Evolutionary conservation across 2,888 invertebrate genomes (phyloP).

Genomic region (Timema podura): DNA sequence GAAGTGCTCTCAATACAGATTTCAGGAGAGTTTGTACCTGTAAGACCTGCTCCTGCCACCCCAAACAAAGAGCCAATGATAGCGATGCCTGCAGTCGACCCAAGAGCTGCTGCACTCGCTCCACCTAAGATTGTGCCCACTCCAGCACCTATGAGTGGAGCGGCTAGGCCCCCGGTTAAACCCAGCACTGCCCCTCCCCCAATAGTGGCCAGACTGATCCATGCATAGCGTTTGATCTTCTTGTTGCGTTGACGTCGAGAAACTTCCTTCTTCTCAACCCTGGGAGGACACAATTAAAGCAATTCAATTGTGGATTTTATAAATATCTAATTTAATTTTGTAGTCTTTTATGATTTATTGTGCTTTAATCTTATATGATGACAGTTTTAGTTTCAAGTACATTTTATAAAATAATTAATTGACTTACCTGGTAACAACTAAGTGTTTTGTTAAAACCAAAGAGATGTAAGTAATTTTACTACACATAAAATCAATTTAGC

Average conservation of each 20-base stretch:
- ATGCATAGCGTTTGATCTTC: slow-evolving; percentile 56
- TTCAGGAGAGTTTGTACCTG: slow-evolving; percentile 42
- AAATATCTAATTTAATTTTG: too few relatives aligned
- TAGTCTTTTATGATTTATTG: too few relatives aligned
- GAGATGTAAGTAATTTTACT: too few relatives aligned
- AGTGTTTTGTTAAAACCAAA: too few relatives aligned
- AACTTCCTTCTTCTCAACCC: slow-evolving; percentile 50
- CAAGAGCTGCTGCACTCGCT: slow-evolving; percentile 47
- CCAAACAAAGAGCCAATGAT: slow-evolving; percentile 60
- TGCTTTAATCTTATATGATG: too few relatives aligned
- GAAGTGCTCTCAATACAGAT: neutral
- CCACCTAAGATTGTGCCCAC: slow-evolving; percentile 49
- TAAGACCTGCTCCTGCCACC: slow-evolving; percentile 62
- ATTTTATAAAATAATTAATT: too few relatives aligned
- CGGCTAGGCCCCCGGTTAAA: slow-evolving; percentile 62
- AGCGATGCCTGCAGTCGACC: slow-evolving; percentile 51
- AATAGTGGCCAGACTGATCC: slow-evolving; percentile 60
- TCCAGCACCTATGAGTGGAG: slow-evolving; percentile 56
- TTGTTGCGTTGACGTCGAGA: slow-evolving; percentile 48
- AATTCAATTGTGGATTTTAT: too few relatives aligned
- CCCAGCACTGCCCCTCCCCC: slow-evolving; percentile 62
- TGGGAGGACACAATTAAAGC: slow-evolving; percentile 37
- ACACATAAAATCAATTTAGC: too few relatives aligned
- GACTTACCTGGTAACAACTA: too few relatives aligned
- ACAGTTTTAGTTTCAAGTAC: too few relatives aligned